phyloP scores from a whole-genome alignment of 2,797 vertebrate species.

The Sardinella longiceps region DNA sequence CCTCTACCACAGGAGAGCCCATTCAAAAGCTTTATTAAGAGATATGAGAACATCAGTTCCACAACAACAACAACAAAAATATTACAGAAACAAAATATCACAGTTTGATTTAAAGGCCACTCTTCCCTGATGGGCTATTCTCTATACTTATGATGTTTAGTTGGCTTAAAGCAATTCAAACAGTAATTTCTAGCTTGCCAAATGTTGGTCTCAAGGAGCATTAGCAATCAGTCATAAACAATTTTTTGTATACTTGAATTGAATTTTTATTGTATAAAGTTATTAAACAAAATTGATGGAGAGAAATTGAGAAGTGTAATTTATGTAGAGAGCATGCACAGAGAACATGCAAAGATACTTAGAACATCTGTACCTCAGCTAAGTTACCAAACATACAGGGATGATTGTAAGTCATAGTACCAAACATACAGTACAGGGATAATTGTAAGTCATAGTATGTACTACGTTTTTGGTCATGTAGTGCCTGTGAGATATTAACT shows the following conservation, averaged over 20 bases:
- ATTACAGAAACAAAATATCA: background rate
- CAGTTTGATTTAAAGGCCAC: background rate
- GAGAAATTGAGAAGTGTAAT: too few relatives aligned
- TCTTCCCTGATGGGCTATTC: background rate
- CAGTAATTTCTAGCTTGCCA: background rate
- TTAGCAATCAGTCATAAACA: too few relatives aligned
- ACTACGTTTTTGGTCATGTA: too few relatives aligned
- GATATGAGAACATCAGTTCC: background rate
- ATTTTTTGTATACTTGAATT: background rate
- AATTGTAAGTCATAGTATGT: too few relatives aligned
- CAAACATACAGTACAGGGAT: too few relatives aligned
- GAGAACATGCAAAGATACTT: too few relatives aligned
- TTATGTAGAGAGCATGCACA: too few relatives aligned
- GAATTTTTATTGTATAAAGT: too few relatives aligned
- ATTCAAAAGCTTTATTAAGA: slow-evolving; percentile 41
- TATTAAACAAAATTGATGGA: too few relatives aligned
- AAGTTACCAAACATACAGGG: too few relatives aligned
- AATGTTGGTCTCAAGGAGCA: background rate
- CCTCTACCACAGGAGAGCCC: slow-evolving; percentile 53
- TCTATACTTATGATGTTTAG: background rate
- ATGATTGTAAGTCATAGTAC: too few relatives aligned
- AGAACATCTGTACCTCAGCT: too few relatives aligned
- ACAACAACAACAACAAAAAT: background rate
- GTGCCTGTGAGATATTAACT: background rate
- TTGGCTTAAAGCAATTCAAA: background rate